Base-by-base conservation (phyloP, 2,888 invertebrate species). In the Spilarctia lutea region DNA sequence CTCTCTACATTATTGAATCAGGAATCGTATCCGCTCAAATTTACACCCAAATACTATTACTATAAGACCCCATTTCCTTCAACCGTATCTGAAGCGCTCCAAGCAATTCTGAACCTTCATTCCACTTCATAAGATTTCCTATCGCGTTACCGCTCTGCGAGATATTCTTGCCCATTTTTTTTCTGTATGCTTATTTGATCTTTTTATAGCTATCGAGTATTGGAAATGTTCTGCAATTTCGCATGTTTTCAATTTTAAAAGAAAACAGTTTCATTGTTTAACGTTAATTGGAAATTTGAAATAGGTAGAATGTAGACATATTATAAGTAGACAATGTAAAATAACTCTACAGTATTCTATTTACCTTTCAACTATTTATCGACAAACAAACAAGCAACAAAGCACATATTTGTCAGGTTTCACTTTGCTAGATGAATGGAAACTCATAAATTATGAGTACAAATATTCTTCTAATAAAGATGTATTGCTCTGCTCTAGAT, bases 1-100 rank as follows among this genome's bases (percentile, higher is more conserved):
- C 79, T 85, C 80, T 82, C 81, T 80, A 80, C 85, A 56, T 84
- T 88, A 91, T 90, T 89, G 87, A 89, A 89, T 90, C 87, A 84
- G 73, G 75, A 73, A 63, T 73, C 74, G 68, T 68, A 72, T 68
- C 72, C 86, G 80, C 77, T 79, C 83, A 73, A 86, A 86, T 87
- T 83, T 86, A 84, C 82, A 85, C 85, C 82, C 79, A 84, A 75
- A 79, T 63, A 6, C 77, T 72, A 81, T 84, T 79, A 69, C 76
- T 79, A 85, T 86, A 88, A 84, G 87, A 88, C 85, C 83, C 84
- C 75, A 87, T 87, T 87, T 87, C 77, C 76, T 70, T 39, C 71
- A 72, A 27, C 63, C 39, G n/a, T 56, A 39, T 45, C 71, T 69
- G 70, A 71, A 75, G 76, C 77, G 73, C 74, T 75, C 75, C 76